A percentile compares a stretch with the other conserved stretches of the same genome.
phyloP scores from a whole-genome alignment of 2,113 vertebrate species.

The Hassar affinis region DNA sequence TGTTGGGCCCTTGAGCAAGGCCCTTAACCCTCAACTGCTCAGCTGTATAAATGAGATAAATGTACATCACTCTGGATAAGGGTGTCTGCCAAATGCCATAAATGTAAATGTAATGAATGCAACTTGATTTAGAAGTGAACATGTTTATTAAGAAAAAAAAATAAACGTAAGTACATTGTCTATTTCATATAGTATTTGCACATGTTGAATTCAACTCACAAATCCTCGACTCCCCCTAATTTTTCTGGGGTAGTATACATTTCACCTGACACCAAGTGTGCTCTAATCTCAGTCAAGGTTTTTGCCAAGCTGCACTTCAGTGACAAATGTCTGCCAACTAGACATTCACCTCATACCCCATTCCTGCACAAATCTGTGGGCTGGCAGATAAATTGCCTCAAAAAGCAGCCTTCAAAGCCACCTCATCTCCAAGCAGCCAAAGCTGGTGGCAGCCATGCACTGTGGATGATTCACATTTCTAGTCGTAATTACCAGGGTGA shows the following conservation, averaged over 20 bases:
- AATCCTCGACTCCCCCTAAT: constrained; percentile 19
- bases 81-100: too few relatives aligned
- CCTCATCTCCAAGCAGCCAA: constrained; percentile 49
- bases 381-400: constrained; percentile 34
- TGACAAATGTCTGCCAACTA: constrained; percentile 31
- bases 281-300: constrained; percentile 39
- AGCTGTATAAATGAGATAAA: too few relatives aligned
- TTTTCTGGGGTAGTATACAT: constrained; percentile 10
- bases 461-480: constrained; percentile 65
- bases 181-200: background rate
- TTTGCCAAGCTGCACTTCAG: background rate
- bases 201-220: constrained; percentile 3
- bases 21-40: too few relatives aligned
- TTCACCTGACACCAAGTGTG: constrained; percentile 16
- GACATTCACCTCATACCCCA: constrained; percentile 6
- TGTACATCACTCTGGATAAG: too few relatives aligned
- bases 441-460: constrained; percentile 44
- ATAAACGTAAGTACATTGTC: background rate
- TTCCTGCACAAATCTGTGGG: constrained; percentile 13
- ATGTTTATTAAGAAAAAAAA: background rate
- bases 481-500: constrained; percentile 73
- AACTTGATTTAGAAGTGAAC: background rate
- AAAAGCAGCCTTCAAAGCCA: constrained; percentile 58
- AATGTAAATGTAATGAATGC: too few relatives aligned
- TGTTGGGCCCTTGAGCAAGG: too few relatives aligned